Conservation (phyloP, 2,888 invertebrate genomes). For the Athalia rosae region DNA sequence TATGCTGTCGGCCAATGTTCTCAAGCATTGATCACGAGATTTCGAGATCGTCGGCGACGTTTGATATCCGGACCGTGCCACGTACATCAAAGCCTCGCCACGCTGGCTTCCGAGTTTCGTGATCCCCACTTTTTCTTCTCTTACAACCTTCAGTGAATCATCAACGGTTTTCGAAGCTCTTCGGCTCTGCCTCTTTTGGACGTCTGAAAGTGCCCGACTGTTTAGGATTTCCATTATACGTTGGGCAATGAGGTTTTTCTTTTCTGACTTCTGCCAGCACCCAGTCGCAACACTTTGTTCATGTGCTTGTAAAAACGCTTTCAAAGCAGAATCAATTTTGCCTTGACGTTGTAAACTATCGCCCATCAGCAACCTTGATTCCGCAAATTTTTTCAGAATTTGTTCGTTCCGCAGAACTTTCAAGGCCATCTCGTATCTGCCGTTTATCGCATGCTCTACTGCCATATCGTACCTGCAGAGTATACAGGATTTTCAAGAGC, state of each 20-base stretch:
- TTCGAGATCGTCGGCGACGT: not conserved
- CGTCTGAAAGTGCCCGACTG: conserved; percentile 46
- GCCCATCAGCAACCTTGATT: conserved; percentile 49
- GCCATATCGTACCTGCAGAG: conserved; percentile 52
- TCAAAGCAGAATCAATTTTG: conserved; percentile 46
- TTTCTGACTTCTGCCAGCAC: conserved; percentile 37
- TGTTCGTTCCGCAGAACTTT: conserved; percentile 45
- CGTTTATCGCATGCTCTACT: conserved; percentile 50
- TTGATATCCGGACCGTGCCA: conserved; percentile 47
- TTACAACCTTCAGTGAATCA: conserved; percentile 40
- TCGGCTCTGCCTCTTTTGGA: conserved; percentile 21
- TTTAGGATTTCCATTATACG: conserved; percentile 56
- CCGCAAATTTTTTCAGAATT: conserved; percentile 45
- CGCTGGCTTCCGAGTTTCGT: conserved; percentile 47
- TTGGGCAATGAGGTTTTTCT: conserved; percentile 46
- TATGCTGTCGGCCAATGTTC: conserved; percentile 48
- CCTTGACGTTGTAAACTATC: conserved; percentile 50
- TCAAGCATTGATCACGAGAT: not conserved
- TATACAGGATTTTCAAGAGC: not conserved
- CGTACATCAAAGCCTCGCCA: conserved; percentile 48
- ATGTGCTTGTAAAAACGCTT: conserved; percentile 46
- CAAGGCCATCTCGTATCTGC: conserved; percentile 48
- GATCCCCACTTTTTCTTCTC: conserved; percentile 10
- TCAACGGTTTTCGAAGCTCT: conserved; percentile 47
- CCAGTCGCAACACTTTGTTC: conserved; percentile 23